Conservation (phyloP, 2,888 invertebrate species). For the Elegia similella region DNA sequence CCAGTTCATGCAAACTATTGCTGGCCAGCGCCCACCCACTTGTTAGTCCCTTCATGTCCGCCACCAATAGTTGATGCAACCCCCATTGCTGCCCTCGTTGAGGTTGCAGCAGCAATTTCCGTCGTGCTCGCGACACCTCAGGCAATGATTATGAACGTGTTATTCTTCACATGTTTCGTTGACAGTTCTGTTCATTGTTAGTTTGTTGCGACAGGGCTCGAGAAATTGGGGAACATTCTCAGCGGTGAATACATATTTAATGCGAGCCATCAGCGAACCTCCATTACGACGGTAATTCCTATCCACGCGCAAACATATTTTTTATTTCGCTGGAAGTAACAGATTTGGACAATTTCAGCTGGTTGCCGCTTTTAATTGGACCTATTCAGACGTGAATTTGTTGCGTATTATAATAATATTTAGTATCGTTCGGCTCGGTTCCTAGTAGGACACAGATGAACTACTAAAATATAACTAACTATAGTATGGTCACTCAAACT, state of each 20-base stretch:
- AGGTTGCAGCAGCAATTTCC: too few species aligned
- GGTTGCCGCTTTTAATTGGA: conserved; percentile 34
- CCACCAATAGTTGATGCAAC: too few species aligned
- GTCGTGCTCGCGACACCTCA: too few species aligned
- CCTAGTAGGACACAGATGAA: background rate
- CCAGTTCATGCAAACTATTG: too few species aligned
- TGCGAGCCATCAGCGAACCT: conserved; percentile 29
- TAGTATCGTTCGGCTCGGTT: background rate
- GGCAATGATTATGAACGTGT: too few species aligned
- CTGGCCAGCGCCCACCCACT: too few species aligned
- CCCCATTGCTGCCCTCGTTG: too few species aligned
- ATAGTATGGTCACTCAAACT: too few species aligned
- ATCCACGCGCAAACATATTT: conserved; percentile 24
- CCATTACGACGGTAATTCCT: conserved; percentile 29
- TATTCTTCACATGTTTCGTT: too few species aligned
- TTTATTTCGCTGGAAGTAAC: conserved; percentile 34
- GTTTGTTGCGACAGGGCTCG: background rate
- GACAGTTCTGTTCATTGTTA: background rate
- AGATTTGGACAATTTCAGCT: conserved; percentile 35
- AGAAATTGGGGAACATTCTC: conserved; percentile 22
- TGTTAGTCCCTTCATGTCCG: too few species aligned
- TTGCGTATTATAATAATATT: background rate
- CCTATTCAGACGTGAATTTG: conserved; percentile 25
- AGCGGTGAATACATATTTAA: conserved; percentile 34
- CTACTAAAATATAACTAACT: too few species aligned